These are phyloP conservation scores for Cossypha polioptera DNA, from an alignment of 2,797 vertebrate species.

Conservation along the genomic window DNA sequence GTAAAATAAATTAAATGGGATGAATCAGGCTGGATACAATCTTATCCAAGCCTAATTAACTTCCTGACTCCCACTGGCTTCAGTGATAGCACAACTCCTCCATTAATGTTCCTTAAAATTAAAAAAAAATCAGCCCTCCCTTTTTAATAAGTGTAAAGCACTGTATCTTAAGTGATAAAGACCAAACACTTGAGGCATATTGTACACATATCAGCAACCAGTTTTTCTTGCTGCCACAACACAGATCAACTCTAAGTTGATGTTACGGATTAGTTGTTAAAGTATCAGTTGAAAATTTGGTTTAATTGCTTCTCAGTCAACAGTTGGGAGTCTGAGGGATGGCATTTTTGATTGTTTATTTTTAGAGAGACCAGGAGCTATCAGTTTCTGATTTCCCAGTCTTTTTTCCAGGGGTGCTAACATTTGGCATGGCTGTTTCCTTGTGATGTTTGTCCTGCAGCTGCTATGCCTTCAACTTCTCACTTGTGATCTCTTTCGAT, in stretches of 20 bases:
- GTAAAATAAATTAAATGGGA: neutral
- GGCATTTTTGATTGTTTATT: neutral
- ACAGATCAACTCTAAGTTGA: neutral
- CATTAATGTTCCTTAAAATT: neutral
- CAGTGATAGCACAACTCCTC: neutral
- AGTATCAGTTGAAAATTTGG: neutral
- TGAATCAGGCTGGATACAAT: neutral
- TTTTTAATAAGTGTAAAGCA: neutral
- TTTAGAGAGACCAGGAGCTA: neutral
- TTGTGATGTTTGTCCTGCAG: neutral
- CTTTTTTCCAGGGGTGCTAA: neutral
- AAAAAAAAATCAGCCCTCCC: slow-evolving; percentile 17
- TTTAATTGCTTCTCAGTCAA: neutral
- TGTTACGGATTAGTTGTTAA: neutral
- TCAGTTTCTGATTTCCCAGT: neutral
- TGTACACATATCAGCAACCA: neutral
- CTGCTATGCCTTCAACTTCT: neutral
- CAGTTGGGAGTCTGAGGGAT: neutral
- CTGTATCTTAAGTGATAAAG: neutral
- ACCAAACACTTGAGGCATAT: neutral
- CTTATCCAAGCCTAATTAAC: slow-evolving; percentile 30
- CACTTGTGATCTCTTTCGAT: neutral
- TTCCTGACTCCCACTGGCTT: slow-evolving; percentile 24
- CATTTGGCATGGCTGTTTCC: neutral
- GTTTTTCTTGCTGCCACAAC: neutral